Evolutionary conservation across 53 echinoderm and acorn worm species (phyloP), one percentile per base, ranked within the genome.

Genomic region (Arbacia lixula): DNA sequence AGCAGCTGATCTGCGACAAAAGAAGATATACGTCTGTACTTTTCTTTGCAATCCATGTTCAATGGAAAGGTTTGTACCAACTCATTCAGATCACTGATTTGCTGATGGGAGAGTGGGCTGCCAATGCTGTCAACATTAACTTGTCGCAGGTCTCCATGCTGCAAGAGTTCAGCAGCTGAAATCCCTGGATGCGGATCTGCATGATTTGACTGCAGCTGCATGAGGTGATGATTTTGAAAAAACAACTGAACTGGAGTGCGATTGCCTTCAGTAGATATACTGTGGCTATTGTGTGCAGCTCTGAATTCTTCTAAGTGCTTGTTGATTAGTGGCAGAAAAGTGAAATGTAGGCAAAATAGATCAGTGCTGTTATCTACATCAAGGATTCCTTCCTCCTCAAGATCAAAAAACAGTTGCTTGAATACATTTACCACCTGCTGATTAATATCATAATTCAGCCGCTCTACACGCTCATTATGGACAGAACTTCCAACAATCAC

Each of bases 381-480:
- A 9, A 82, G 82, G 32, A 46, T 24, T 24, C 46, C 46, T 82
- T 64, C 82, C 31, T 63, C 62, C 54, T 82, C 82, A 12, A 82
- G 65, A 4, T 82, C 82, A 42, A 46, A 2, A 19, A 62, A 82
- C 19, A 46, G 28, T 30, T 43, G 46, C 65, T 82, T 82, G n/a
- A 82, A 82, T 1, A 61, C 61, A 82, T 17, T 62, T 1, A 82
- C 82, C 27, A 64, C 82, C 32, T 82, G 49, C 43, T 64, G 61
- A 27, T 87, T 82, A 6, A 87, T 82, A 37, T 81, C 82, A 24
- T 67, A 21, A n/a, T 78, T 78, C 1, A 87, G 60, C 36, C 69
- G 36, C 52, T 87, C 88, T 46, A 87, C 67, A 3, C 68, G 55
- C 69, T 81, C 55, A 22, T 87, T 87, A 46, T 87, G 88, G 2